Conservation (phyloP, 35 echinoderm and acorn worm genomes). For the Amphiura filiformis region DNA sequence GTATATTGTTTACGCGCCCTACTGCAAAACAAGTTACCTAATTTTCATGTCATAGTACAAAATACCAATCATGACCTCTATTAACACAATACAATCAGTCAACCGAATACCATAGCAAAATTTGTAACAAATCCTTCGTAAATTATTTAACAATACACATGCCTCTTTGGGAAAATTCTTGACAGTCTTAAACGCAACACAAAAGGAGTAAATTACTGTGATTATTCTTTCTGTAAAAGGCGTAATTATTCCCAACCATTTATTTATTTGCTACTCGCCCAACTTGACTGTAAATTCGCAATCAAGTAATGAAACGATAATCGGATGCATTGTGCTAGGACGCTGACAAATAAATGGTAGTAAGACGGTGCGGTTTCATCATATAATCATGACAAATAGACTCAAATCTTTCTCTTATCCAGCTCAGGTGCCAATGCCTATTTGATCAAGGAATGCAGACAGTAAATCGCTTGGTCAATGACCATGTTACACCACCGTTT, state of each 20-base stretch:
- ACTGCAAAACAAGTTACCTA: neutral
- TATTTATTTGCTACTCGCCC: neutral
- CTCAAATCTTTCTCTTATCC: too few species aligned
- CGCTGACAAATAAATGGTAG: neutral
- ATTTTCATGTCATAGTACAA: neutral
- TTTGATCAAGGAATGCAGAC: too few species aligned
- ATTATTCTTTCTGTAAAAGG: neutral
- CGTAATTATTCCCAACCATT: neutral
- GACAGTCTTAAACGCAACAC: neutral
- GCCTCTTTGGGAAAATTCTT: neutral
- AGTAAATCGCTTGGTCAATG: too few species aligned
- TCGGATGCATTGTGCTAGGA: neutral
- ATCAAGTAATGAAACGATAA: neutral
- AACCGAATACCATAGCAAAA: neutral
- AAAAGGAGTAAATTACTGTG: neutral
- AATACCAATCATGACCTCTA: neutral
- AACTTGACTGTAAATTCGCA: neutral
- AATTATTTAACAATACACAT: neutral
- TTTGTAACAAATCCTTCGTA: neutral
- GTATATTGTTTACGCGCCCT: neutral
- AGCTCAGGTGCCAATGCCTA: too few species aligned
- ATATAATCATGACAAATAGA: neutral
- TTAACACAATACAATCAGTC: neutral
- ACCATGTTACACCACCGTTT: too few species aligned
- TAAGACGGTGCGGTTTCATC: neutral